Conservation (phyloP, 1,140 invertebrate genomes). For the Acromyrmex charruanus region DNA sequence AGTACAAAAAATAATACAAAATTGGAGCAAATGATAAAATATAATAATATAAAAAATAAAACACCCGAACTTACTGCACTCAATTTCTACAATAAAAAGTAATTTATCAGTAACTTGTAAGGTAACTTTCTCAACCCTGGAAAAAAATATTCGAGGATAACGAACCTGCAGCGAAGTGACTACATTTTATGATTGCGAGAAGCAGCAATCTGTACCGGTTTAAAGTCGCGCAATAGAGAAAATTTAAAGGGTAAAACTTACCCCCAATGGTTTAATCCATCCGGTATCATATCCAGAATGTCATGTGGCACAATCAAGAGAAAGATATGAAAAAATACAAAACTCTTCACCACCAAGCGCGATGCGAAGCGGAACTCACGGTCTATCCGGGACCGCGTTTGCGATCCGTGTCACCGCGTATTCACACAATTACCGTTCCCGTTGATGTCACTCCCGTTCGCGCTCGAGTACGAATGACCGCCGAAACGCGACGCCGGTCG, state of each 20-base stretch:
- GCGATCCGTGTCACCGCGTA: slow-evolving; percentile 49
- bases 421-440: slow-evolving; percentile 54
- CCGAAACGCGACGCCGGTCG: background rate
- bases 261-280: slow-evolving; percentile 71
- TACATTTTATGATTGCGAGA: background rate
- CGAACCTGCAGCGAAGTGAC: background rate
- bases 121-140: no score
- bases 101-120: no score
- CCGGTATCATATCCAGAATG: slow-evolving; percentile 74
- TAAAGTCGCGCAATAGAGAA: background rate
- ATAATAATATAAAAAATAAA: no score
- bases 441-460: slow-evolving; percentile 34
- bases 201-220: background rate
- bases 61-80: no score
- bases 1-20: no score
- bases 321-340: slow-evolving; percentile 53
- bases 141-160: slow-evolving; percentile 5
- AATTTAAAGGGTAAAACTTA: slow-evolving; percentile 46
- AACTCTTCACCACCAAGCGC: slow-evolving; percentile 57
- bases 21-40: no score
- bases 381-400: background rate
- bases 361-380: slow-evolving; percentile 19
- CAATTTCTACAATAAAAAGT: no score
- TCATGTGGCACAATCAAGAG: slow-evolving; percentile 69
- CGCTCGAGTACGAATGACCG: background rate